phyloP scores from a whole-genome alignment of 2,888 invertebrate genomes.

The Bugulina stolonifera region DNA sequence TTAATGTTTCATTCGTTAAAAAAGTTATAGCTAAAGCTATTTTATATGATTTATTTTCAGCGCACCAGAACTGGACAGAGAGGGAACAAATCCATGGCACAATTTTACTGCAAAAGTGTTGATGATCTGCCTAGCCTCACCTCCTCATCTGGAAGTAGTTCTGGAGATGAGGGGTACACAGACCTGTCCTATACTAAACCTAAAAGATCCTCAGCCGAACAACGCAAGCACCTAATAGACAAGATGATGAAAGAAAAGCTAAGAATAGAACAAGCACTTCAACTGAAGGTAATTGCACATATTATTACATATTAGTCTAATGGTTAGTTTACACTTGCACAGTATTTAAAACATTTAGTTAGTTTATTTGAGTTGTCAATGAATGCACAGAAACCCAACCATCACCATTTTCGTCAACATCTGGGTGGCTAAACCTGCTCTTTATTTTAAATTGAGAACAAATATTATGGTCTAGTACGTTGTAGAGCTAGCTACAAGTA shows the following conservation, averaged over 20 bases:
- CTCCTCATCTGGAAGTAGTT: not conserved
- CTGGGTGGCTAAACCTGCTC: too few species aligned
- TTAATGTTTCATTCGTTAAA: too few species aligned
- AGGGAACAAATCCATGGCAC: not conserved
- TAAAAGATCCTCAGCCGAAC: not conserved
- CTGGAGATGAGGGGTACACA: not conserved
- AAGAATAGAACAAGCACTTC: not conserved
- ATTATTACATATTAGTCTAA: too few species aligned
- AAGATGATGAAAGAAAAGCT: conserved; percentile 19
- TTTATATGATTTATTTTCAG: not conserved
- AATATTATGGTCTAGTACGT: too few species aligned
- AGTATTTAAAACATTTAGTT: too few species aligned
- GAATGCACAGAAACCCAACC: too few species aligned
- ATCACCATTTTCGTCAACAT: too few species aligned
- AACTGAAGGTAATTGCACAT: conserved; percentile 17
- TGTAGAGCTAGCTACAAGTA: too few species aligned
- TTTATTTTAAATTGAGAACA: too few species aligned
- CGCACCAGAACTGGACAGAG: not conserved
- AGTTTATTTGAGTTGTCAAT: too few species aligned
- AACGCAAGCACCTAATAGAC: not conserved
- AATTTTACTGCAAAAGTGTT: not conserved
- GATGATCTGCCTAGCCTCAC: not conserved
- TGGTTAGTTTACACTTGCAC: too few species aligned
- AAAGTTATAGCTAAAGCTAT: too few species aligned
- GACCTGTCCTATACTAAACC: not conserved